Evolutionary conservation across 2,113 vertebrate species (phyloP).

Genomic region (Tupaia chinensis): DNA sequence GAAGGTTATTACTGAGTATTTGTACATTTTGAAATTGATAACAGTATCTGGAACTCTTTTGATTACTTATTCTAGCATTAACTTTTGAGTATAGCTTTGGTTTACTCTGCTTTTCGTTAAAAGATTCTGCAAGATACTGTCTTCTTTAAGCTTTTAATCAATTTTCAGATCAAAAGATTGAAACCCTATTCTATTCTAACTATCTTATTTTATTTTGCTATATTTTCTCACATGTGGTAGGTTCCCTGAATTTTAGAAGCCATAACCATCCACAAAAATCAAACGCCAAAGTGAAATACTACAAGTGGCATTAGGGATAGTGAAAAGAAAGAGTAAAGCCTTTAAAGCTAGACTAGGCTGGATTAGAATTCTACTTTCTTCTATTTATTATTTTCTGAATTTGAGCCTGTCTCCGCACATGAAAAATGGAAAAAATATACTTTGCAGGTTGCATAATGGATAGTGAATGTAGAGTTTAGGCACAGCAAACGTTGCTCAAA

Average conservation of each 20-base stretch:
- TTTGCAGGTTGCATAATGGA: not conserved
- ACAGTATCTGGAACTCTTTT: not conserved
- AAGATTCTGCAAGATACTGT: not conserved
- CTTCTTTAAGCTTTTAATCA: slow-evolving; percentile 28
- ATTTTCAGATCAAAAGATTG: not conserved
- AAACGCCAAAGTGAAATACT: not conserved
- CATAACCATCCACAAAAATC: not conserved
- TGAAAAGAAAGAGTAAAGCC: not conserved
- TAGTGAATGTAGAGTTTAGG: not conserved
- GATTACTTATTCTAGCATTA: not conserved
- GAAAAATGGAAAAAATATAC: slow-evolving; percentile 7
- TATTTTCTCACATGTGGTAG: not conserved
- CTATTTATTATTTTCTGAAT: not conserved
- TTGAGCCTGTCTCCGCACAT: not conserved
- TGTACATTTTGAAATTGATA: not conserved
- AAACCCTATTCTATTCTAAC: not conserved
- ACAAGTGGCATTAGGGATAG: not conserved
- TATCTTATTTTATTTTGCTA: not conserved
- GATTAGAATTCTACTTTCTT: not conserved
- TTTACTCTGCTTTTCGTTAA: not conserved
- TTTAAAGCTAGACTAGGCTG: not conserved
- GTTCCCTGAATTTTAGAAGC: not conserved
- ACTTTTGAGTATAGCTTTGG: not conserved
- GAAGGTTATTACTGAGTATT: not conserved
- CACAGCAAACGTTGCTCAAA: not conserved